These are phyloP conservation scores for Acromyrmex heyeri DNA, from an alignment of 1,140 invertebrate species.

Conservation along the genomic window DNA sequence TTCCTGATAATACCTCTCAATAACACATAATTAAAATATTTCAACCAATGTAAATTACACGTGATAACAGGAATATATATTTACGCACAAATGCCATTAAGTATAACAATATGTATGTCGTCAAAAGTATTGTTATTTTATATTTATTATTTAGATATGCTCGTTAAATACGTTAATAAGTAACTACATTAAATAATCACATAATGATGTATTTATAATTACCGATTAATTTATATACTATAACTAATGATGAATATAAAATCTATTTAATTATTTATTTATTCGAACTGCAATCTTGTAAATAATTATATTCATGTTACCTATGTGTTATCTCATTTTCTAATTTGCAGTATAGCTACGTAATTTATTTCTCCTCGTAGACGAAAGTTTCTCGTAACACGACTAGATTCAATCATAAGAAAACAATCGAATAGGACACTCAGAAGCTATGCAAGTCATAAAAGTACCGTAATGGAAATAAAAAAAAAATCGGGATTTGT, in stretches of 20 bases:
- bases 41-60: neutral
- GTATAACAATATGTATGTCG: neutral
- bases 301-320: neutral
- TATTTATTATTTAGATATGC: neutral
- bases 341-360: neutral
- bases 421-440: neutral
- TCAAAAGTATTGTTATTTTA: neutral
- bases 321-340: neutral
- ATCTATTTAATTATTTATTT: conserved; percentile 9
- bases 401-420: conserved; percentile 11
- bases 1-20: neutral
- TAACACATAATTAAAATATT: conserved; percentile 9
- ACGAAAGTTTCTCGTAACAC: neutral
- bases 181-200: neutral
- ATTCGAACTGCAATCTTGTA: neutral
- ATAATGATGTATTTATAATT: no score
- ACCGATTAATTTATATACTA: neutral
- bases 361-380: neutral
- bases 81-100: neutral
- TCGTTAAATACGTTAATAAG: neutral
- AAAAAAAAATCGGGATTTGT: conserved; percentile 17
- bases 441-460: neutral
- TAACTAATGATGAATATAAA: neutral
- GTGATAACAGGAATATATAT: neutral
- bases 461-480: conserved; percentile 29